Conservation (phyloP, 2,113 vertebrate genomes). For the Megalops atlanticus region DNA sequence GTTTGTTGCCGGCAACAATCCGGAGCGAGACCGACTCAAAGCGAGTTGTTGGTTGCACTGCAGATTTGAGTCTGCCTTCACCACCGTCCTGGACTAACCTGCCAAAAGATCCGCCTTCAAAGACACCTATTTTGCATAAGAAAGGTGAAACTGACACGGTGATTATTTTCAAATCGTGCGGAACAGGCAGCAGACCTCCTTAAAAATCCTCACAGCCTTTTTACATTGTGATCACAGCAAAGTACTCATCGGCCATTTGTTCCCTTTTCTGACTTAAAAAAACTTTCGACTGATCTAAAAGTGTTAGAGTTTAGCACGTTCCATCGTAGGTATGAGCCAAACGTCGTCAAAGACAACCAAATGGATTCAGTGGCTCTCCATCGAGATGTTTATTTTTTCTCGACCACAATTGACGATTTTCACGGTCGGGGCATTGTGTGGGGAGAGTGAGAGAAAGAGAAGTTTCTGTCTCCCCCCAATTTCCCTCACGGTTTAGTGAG, state of each 20-base stretch:
- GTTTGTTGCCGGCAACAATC: conserved; percentile 7
- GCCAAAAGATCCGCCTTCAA: conserved; percentile 84
- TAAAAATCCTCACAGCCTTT: conserved; percentile 58
- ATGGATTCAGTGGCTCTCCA: conserved; percentile 22
- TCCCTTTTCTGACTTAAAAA: conserved; percentile 38
- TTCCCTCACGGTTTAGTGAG: conserved; percentile 37
- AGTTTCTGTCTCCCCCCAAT: conserved; percentile 41
- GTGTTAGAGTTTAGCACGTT: conserved; percentile 41
- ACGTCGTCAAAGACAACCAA: conserved; percentile 47
- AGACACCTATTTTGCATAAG: conserved; percentile 88
- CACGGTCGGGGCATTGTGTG: conserved; percentile 50
- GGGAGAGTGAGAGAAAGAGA: conserved; percentile 30
- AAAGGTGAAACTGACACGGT: conserved; percentile 88
- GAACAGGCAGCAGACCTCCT: conserved; percentile 76
- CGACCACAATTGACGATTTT: conserved; percentile 45
- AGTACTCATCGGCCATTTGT: conserved; percentile 58
- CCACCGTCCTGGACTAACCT: conserved; percentile 70
- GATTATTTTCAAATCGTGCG: conserved; percentile 83
- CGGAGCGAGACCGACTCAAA: conserved; percentile 24
- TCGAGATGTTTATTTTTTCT: conserved; percentile 38
- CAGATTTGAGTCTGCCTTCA: conserved; percentile 61
- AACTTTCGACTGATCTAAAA: conserved; percentile 46
- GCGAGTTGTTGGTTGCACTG: conserved; percentile 56
- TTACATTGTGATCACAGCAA: conserved; percentile 64
- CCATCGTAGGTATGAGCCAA: conserved; percentile 30